These are phyloP conservation scores for Linnaemya vulpina DNA, from an alignment of 2,888 invertebrate genomes.

Conservation along the genomic window DNA sequence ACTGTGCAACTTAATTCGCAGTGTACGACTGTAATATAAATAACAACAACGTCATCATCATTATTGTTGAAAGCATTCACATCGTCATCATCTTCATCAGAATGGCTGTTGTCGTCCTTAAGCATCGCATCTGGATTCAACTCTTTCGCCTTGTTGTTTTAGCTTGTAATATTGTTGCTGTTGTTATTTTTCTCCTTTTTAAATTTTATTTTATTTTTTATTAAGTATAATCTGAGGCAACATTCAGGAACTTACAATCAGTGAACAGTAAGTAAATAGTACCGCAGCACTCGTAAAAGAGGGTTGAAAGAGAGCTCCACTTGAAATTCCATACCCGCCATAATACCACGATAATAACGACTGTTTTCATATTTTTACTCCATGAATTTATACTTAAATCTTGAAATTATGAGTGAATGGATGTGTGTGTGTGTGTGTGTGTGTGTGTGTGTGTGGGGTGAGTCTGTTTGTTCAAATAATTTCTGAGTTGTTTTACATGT, in stretches of 20 bases:
- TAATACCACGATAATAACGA: constrained; percentile 53
- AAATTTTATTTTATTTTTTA: constrained; percentile 18
- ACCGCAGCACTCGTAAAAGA: not conserved
- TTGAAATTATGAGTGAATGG: not conserved
- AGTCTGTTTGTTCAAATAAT: not conserved
- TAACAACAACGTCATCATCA: constrained; percentile 38
- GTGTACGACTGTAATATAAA: not conserved
- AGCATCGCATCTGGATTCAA: constrained; percentile 48
- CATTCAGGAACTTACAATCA: constrained; percentile 50
- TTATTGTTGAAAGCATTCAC: constrained; percentile 30
- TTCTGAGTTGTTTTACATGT: constrained; percentile 53
- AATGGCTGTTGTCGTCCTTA: constrained; percentile 60
- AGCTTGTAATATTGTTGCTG: constrained; percentile 11
- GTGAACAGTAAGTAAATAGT: constrained; percentile 23
- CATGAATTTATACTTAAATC: constrained; percentile 12
- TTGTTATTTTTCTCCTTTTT: too few species aligned
- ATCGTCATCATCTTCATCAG: constrained; percentile 29
- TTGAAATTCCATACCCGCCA: constrained; percentile 63
- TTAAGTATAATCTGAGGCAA: constrained; percentile 51
- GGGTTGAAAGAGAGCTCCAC: constrained; percentile 45
- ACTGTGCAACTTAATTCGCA: too few species aligned
- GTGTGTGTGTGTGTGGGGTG: not conserved
- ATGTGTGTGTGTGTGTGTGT: not conserved
- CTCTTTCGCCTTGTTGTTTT: constrained; percentile 39
- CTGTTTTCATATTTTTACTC: constrained; percentile 62